phyloP scores from a whole-genome alignment of 2,113 vertebrate genomes.

The Physeter macrocephalus region DNA sequence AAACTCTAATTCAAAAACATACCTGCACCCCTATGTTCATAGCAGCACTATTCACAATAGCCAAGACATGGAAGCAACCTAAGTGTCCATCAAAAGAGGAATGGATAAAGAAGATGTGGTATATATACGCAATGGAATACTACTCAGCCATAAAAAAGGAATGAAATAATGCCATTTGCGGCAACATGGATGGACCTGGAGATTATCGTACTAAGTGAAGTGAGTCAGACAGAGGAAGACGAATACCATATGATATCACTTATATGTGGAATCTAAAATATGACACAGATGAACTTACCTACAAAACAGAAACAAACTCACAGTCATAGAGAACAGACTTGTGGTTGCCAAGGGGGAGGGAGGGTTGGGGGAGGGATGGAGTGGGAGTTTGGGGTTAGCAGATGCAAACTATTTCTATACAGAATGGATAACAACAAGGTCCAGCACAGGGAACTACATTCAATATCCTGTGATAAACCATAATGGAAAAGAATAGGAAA shows the following conservation, averaged over 20 bases:
- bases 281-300: neutral
- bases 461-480: neutral
- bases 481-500: neutral
- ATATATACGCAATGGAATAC: neutral
- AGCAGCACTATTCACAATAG: neutral
- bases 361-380: neutral
- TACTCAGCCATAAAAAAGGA: neutral
- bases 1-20: neutral
- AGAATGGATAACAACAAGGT: neutral
- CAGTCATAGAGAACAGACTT: neutral
- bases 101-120: neutral
- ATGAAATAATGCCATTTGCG: neutral
- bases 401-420: neutral
- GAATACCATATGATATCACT: neutral
- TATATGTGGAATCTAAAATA: neutral
- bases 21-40: neutral
- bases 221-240: neutral
- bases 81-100: neutral
- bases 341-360: neutral
- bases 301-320: neutral
- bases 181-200: neutral
- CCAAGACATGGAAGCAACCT: neutral
- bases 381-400: neutral
- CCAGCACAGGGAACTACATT: neutral
- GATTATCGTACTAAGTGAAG: neutral